These are phyloP conservation scores for Chelonus insularis DNA, from an alignment of 1,140 invertebrate species.

Conservation along the genomic window DNA sequence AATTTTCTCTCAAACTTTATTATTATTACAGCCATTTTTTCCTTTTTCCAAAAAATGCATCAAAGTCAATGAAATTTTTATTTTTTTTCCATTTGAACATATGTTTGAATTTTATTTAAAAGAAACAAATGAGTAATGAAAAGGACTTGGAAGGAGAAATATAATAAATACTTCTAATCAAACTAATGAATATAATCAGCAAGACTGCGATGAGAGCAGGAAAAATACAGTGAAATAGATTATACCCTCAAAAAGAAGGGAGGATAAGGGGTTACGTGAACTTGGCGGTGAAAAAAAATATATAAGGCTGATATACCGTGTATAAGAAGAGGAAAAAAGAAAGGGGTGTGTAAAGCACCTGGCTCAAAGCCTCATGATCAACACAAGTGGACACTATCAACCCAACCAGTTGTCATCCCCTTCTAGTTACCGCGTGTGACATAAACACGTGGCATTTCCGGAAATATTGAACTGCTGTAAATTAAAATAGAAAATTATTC, in stretches of 20 bases:
- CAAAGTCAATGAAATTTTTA: too few relatives aligned
- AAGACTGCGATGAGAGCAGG: background rate
- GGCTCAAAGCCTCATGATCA: constrained; percentile 5
- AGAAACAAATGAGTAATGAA: background rate
- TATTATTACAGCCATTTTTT: too few relatives aligned
- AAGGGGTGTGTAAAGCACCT: constrained; percentile 18
- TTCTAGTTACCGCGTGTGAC: constrained; percentile 8
- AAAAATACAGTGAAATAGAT: constrained; percentile 3
- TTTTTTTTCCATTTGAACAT: too few relatives aligned
- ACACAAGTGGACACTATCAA: background rate
- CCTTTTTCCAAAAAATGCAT: too few relatives aligned
- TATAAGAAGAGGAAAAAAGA: constrained; percentile 2
- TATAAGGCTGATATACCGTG: constrained; percentile 2
- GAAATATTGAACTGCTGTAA: background rate
- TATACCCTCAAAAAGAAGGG: constrained; percentile 10
- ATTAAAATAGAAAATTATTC: background rate
- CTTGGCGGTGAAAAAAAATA: constrained; percentile 1
- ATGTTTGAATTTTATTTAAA: too few relatives aligned
- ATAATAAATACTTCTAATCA: constrained; percentile 32
- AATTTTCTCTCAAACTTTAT: too few relatives aligned
- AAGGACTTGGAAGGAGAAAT: constrained; percentile 3
- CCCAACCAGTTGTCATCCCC: constrained; percentile 14
- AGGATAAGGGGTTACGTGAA: background rate
- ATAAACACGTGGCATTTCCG: constrained; percentile 7
- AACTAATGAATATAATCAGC: constrained; percentile 34